Conservation (phyloP, 2,113 vertebrate species). For the Lepus timidus region DNA sequence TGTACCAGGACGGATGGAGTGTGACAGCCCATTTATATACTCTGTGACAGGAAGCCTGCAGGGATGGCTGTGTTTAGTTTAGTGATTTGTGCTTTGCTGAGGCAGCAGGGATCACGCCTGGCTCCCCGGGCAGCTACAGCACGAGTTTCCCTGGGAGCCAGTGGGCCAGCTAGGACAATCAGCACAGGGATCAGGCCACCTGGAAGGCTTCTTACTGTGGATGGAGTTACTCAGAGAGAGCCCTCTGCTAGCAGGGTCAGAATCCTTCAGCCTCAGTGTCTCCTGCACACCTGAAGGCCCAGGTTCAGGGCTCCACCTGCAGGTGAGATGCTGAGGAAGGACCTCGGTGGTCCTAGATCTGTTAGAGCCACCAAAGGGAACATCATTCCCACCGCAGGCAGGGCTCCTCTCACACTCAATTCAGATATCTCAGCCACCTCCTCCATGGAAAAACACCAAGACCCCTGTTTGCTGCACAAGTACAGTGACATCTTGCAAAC, state of each 20-base stretch:
- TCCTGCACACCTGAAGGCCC: neutral
- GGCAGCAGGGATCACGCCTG: neutral
- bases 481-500: neutral
- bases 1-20: neutral
- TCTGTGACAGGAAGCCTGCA: slow-evolving; percentile 16
- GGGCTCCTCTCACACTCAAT: neutral
- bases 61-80: neutral
- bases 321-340: neutral
- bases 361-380: neutral
- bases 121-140: neutral
- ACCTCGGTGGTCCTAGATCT: neutral
- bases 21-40: neutral
- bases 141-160: neutral
- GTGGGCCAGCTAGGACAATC: neutral
- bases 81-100: slow-evolving; percentile 35
- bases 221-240: neutral
- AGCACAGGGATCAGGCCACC: neutral
- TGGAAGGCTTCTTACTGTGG: no score
- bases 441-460: neutral
- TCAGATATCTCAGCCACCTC: neutral
- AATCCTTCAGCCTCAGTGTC: neutral
- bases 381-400: neutral
- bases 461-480: neutral
- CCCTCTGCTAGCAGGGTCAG: neutral
- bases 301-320: neutral